Conservation (phyloP, 2,113 vertebrate genomes). For the Panthera uncia region DNA sequence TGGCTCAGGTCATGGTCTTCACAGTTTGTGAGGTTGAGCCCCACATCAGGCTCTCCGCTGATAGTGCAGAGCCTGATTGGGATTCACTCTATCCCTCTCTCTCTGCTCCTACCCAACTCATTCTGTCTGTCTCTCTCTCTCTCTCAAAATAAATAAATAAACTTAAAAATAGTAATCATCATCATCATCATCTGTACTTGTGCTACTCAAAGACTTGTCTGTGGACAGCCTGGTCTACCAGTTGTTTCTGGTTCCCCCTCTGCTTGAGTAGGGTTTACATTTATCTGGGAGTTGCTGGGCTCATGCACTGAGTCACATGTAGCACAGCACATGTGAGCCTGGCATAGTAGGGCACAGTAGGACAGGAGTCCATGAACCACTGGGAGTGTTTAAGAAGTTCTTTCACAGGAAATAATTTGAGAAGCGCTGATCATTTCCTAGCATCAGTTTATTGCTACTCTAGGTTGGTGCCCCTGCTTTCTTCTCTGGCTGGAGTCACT, state of each 20-base stretch:
- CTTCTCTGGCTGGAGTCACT: background rate
- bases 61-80: no score
- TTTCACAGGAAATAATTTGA: background rate
- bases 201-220: background rate
- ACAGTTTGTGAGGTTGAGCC: no score
- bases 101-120: no score
- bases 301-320: background rate
- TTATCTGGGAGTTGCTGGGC: background rate
- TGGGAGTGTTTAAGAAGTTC: background rate
- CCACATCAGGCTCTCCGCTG: no score
- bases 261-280: background rate
- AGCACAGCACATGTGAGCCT: background rate
- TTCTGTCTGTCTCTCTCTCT: no score
- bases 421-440: background rate
- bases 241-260: background rate
- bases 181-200: background rate
- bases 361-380: no score
- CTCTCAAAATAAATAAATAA: no score
- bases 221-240: background rate
- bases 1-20: no score
- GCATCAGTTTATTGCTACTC: background rate
- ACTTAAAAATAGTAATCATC: no score
- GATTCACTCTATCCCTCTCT: no score
- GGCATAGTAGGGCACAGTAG: background rate
- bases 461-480: rapidly evolving